Evolutionary conservation across 1,140 invertebrate genomes (phyloP), one percentile per base, ranked within the genome.

Genomic region (Leguminivora glycinivorella): DNA sequence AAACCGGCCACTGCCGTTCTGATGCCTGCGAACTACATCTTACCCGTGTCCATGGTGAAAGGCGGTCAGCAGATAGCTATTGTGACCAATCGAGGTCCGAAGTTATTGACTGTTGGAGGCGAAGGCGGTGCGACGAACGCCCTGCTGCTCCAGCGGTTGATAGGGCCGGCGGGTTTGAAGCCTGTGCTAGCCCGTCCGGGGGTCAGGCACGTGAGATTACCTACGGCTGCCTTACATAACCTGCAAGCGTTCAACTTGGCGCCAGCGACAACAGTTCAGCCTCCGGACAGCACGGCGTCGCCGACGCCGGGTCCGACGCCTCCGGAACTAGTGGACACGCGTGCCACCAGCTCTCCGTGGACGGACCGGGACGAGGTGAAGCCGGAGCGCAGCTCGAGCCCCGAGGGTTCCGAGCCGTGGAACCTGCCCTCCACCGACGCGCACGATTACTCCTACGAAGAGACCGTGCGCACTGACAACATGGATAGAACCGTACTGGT

Each of bases 31-130:
- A 95, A 95, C 83, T 95, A 95, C 76, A 93, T 95, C 60, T 81
- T 95, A 66, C 95, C 95, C 0, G 94, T 95, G 71, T 95, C 94
- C 5, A 92, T 95, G 84, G 92, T 95, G 31, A 95, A 95, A 85
- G 93, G 94, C 12, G 94, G 94, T 3, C 94, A 95, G 72, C 94
- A 95, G 71, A 95, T 95, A 63, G 94, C 94, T 0, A 95, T 95
- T 56, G 94, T 95, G 0, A 95, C 94, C 0, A 92, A 92, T 56
- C 94, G 94, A 12, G 93, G 93, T 0, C 94, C 94, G 4, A 95
- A 95, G 79, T 88, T 95, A 19, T 83, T 95, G 6, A 93, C 94
- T 4, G 94, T 94, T 0, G 83, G 82, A 6, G 85, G 87, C 0
- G 90, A 92, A 52, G 84, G 84, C 19, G 85, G 85, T 2, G 92